Conservation (phyloP, 2,888 invertebrate species). For the Rotaria macrura region DNA sequence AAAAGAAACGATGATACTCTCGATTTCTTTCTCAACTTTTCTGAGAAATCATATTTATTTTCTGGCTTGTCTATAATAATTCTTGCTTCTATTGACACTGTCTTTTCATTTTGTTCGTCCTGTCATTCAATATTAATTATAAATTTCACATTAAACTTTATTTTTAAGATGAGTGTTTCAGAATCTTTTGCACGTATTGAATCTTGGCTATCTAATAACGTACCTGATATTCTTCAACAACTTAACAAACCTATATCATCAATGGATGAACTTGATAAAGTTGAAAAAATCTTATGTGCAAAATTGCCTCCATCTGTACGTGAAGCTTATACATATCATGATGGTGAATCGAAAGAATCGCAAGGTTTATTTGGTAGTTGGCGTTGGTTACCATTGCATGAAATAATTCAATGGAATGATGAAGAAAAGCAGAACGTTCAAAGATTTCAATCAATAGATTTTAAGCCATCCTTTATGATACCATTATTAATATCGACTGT, state of each 20-base stretch:
- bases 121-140: neutral
- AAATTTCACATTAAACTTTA: neutral
- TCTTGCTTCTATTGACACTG: neutral
- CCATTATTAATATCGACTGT: neutral
- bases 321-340: neutral
- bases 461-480: constrained; percentile 12
- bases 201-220: neutral
- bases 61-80: neutral
- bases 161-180: neutral
- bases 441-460: neutral
- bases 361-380: constrained; percentile 1
- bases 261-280: neutral
- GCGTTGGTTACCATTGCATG: constrained; percentile 10
- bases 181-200: neutral
- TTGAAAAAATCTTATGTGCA: neutral
- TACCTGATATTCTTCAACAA: neutral
- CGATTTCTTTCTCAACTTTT: neutral
- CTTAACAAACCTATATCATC: neutral
- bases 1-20: neutral
- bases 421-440: neutral
- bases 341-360: constrained; percentile 6
- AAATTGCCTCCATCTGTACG: constrained; percentile 2
- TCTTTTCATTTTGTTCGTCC: no score
- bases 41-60: neutral
- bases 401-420: constrained; percentile 8